These are phyloP conservation scores for Encarsia formosa DNA, from an alignment of 2,888 invertebrate genomes.

Conservation along the genomic window DNA sequence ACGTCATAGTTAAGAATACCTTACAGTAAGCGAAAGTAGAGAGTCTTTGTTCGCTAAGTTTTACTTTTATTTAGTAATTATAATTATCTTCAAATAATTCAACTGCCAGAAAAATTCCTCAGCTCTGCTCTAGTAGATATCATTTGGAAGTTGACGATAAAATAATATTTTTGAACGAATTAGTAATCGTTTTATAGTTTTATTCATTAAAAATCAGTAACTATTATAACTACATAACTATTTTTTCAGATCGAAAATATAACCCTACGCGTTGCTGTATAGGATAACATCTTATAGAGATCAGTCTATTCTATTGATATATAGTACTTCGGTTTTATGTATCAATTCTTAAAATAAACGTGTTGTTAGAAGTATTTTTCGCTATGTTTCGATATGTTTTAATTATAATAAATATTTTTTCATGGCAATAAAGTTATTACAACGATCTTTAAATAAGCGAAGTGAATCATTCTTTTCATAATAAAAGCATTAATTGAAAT, in stretches of 20 bases:
- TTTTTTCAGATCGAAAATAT: background rate
- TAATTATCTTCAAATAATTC: too few species aligned
- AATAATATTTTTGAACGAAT: too few species aligned
- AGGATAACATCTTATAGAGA: too few species aligned
- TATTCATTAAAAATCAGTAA: background rate
- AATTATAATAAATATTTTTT: conserved; percentile 3
- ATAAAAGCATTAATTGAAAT: background rate
- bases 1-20: too few species aligned
- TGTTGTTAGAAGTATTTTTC: conserved; percentile 16
- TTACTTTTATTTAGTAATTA: too few species aligned
- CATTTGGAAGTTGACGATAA: too few species aligned
- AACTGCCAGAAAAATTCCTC: too few species aligned
- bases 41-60: too few species aligned
- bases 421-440: background rate
- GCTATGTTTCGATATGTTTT: conserved; percentile 18
- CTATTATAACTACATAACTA: background rate
- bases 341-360: conserved; percentile 7
- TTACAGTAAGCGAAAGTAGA: too few species aligned
- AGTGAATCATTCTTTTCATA: conserved; percentile 5
- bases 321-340: background rate
- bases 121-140: too few species aligned
- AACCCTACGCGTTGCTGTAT: too few species aligned
- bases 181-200: background rate
- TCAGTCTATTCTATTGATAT: too few species aligned
- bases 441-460: conserved; percentile 10